Conservation (phyloP, 2,797 vertebrate genomes). For the Diceros bicornis region DNA sequence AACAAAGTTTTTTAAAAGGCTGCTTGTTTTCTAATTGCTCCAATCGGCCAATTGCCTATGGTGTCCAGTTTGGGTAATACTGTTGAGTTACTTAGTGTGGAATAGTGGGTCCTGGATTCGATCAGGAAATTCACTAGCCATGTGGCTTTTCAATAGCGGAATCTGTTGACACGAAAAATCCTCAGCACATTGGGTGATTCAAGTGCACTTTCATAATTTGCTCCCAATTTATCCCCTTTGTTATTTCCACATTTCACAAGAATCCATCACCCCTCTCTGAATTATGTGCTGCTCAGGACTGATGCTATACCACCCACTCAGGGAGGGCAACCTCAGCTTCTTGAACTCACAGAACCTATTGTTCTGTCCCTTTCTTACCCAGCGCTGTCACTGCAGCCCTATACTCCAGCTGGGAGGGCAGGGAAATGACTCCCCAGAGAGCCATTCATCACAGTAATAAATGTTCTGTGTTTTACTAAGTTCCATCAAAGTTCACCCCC, state of each 20-base stretch:
- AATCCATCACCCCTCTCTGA: slow-evolving; percentile 87
- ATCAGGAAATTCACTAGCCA: slow-evolving; percentile 82
- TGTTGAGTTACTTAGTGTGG: slow-evolving; percentile 68
- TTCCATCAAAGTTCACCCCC: slow-evolving; percentile 90
- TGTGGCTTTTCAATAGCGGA: slow-evolving; percentile 75
- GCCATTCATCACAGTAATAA: slow-evolving; percentile 90
- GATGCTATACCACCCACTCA: slow-evolving; percentile 88
- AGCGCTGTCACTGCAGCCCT: slow-evolving; percentile 85
- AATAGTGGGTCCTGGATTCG: slow-evolving; percentile 78
- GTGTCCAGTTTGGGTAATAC: slow-evolving; percentile 50
- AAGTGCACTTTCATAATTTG: slow-evolving; percentile 83
- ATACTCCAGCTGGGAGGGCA: slow-evolving; percentile 87
- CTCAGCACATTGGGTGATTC: slow-evolving; percentile 78
- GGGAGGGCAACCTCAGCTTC: slow-evolving; percentile 86
- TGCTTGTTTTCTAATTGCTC: slow-evolving; percentile 70
- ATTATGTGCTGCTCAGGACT: slow-evolving; percentile 87
- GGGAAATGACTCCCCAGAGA: slow-evolving; percentile 88
- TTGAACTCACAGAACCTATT: slow-evolving; percentile 87
- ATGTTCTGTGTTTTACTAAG: slow-evolving; percentile 88
- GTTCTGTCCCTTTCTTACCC: slow-evolving; percentile 87
- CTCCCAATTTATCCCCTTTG: slow-evolving; percentile 84
- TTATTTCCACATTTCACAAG: slow-evolving; percentile 87
- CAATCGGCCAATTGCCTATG: slow-evolving; percentile 53
- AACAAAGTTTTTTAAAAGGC: slow-evolving; percentile 45
- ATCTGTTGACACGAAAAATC: slow-evolving; percentile 83